These are phyloP conservation scores for Neuroterus valhalla DNA, from an alignment of 1,140 invertebrate species.

Conservation along the genomic window DNA sequence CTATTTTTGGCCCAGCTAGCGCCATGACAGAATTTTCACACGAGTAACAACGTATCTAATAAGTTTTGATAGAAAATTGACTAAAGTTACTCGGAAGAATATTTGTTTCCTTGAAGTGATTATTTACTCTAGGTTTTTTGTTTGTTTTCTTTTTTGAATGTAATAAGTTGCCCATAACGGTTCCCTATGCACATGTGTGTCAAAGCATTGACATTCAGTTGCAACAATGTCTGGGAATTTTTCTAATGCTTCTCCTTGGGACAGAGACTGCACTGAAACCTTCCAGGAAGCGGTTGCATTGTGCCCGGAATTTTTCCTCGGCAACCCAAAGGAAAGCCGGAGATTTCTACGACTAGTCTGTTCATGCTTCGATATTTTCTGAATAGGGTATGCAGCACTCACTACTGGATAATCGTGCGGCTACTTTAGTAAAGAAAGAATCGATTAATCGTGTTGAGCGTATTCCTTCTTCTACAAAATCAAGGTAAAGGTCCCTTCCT, in stretches of 20 bases:
- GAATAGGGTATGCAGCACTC: not conserved
- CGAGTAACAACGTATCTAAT: too few species aligned
- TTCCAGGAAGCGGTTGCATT: constrained; percentile 63
- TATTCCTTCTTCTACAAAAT: not conserved
- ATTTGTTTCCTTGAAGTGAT: too few species aligned
- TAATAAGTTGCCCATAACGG: not conserved
- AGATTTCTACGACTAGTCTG: constrained; percentile 6
- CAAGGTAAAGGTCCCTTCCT: constrained; percentile 12
- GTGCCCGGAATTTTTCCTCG: constrained; percentile 53
- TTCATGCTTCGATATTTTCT: not conserved
- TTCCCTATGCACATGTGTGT: not conserved
- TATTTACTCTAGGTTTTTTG: too few species aligned
- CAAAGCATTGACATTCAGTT: constrained; percentile 46
- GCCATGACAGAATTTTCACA: too few species aligned
- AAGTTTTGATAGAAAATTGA: not conserved
- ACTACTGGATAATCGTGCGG: not conserved
- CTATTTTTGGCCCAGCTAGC: too few species aligned
- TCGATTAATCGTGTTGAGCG: not conserved
- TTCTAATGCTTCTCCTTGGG: constrained; percentile 58
- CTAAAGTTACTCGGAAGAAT: too few species aligned
- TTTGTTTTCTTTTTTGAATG: not conserved
- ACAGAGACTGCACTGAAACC: constrained; percentile 48
- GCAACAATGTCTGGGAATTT: constrained; percentile 61
- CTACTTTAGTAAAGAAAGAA: constrained; percentile 15
- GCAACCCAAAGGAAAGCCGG: not conserved